These are phyloP conservation scores for Bimastos eiseni DNA, from an alignment of 2,888 invertebrate genomes.

Conservation along the genomic window DNA sequence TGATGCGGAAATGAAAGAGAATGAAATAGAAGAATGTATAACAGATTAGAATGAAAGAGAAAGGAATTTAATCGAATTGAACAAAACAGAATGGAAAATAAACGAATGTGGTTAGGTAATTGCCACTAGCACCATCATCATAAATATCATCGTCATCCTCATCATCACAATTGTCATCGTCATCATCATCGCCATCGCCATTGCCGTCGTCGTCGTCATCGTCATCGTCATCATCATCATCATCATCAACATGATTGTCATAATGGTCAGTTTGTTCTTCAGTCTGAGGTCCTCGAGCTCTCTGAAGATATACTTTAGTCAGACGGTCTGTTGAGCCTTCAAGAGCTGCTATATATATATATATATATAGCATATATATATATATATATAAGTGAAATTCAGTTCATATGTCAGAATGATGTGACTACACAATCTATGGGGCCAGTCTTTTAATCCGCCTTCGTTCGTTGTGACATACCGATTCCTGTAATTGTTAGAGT, in stretches of 20 bases:
- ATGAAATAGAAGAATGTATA: too few species aligned
- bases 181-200: neutral
- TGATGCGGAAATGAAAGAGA: slow-evolving; percentile 42
- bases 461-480: slow-evolving; percentile 52
- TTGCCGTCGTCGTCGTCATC: too few species aligned
- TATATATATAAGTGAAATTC: too few species aligned
- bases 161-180: neutral
- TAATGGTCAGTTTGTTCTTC: neutral
- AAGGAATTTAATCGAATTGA: neutral
- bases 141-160: neutral
- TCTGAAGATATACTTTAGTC: too few species aligned
- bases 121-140: neutral
- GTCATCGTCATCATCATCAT: neutral
- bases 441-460: neutral
- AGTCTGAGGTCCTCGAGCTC: too few species aligned
- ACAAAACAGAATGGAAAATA: neutral
- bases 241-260: neutral
- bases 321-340: too few species aligned
- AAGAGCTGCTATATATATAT: too few species aligned
- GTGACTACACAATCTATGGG: too few species aligned
- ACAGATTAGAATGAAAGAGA: neutral
- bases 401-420: too few species aligned
- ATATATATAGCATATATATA: neutral
- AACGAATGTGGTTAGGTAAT: too few species aligned
- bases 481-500: slow-evolving; percentile 65